Percentiles rank a stretch among this genome's conserved stretches.
These are phyloP conservation scores for Drepana arcuata DNA, from an alignment of 1,140 invertebrate species.

Conservation along the genomic window DNA sequence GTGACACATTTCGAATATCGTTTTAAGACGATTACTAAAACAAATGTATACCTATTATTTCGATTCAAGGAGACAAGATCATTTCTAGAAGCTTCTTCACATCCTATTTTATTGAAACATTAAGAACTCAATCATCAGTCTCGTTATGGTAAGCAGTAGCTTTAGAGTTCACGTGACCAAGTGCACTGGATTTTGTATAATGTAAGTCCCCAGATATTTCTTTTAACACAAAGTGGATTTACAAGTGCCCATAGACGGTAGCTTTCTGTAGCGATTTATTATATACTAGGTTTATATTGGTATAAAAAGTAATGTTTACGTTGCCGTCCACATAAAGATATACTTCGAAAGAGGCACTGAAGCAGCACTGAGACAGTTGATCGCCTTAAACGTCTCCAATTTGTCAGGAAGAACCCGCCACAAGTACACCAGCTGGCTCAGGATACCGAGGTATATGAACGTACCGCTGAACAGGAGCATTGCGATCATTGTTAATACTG, in stretches of 20 bases:
- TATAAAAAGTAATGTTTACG: constrained; percentile 16
- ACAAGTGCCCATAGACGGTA: no score
- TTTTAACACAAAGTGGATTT: no score
- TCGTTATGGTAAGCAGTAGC: not conserved
- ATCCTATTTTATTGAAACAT: no score
- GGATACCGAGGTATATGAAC: constrained; percentile 18
- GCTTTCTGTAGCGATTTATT: no score
- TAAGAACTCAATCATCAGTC: no score
- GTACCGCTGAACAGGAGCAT: constrained; percentile 8
- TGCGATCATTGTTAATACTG: constrained; percentile 6
- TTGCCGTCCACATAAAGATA: constrained; percentile 21
- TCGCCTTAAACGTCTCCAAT: constrained; percentile 16
- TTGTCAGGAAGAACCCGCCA: constrained; percentile 22
- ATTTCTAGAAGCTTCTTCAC: no score
- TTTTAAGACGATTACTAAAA: constrained; percentile 12
- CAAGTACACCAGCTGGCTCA: constrained; percentile 24
- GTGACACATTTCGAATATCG: constrained; percentile 17
- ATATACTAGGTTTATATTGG: no score
- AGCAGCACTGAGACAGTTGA: constrained; percentile 24
- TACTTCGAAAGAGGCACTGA: constrained; percentile 20
- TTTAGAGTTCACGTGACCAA: no score
- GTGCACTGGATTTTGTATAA: no score
- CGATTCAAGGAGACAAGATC: no score
- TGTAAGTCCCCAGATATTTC: no score
- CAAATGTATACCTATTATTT: no score